Evolutionary conservation across 1,140 invertebrate species (phyloP).

Genomic region (Panagrolaimus sp.): DNA sequence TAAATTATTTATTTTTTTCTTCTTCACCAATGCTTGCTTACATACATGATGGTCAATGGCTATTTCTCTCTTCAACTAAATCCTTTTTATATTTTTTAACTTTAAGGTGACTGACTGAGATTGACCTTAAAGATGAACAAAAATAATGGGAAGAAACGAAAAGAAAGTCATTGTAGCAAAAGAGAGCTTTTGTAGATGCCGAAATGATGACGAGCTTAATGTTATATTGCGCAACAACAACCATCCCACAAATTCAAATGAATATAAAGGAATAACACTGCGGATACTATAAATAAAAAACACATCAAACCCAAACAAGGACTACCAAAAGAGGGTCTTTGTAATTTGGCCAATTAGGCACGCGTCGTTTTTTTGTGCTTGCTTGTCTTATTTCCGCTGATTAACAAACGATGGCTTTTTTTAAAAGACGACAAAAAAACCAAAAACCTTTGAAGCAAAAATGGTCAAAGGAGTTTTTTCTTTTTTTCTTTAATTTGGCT

Average conservation of each 20-base stretch:
- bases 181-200: background rate
- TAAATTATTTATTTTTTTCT: slow-evolving; percentile 11
- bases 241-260: background rate
- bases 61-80: background rate
- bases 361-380: background rate
- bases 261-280: no score
- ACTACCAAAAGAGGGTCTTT: slow-evolving; percentile 5
- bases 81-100: background rate
- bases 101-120: slow-evolving; percentile 1
- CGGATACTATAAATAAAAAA: no score
- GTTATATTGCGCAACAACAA: slow-evolving; percentile 10
- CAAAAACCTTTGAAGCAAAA: no score
- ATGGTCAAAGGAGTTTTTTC: no score
- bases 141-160: background rate
- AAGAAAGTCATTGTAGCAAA: background rate
- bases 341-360: slow-evolving; percentile 18
- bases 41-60: no score
- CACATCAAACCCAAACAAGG: no score
- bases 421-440: no score
- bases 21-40: no score
- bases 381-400: slow-evolving; percentile 9
- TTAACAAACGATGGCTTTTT: slow-evolving; percentile 15
- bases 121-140: background rate
- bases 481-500: no score
- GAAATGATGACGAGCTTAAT: slow-evolving; percentile 2